phyloP scores from a whole-genome alignment of 2,113 vertebrate species.

The Elgaria multicarinata region DNA sequence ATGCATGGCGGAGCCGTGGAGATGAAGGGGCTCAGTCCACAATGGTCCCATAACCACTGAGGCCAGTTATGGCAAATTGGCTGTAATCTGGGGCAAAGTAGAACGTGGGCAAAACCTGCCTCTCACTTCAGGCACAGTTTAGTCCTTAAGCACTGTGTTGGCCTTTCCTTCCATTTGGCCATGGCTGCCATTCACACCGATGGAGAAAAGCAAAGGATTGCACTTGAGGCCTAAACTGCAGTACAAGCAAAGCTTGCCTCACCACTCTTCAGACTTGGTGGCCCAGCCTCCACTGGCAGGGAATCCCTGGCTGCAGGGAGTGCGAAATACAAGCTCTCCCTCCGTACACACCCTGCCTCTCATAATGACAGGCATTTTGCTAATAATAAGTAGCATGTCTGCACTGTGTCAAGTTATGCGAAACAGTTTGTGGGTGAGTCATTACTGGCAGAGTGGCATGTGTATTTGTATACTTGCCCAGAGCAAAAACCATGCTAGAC shows the following conservation, averaged over 20 bases:
- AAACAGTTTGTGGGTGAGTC: conserved; percentile 22
- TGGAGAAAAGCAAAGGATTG: background rate
- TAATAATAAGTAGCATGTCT: conserved; percentile 22
- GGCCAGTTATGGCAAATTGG: background rate
- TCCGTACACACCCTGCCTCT: background rate
- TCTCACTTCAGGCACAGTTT: background rate
- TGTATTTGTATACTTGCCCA: background rate
- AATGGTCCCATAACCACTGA: too few relatives aligned
- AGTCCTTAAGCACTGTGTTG: background rate
- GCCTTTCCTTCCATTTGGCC: background rate
- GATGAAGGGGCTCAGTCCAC: background rate
- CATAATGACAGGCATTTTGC: background rate
- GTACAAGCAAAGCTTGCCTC: background rate
- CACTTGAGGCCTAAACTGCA: background rate
- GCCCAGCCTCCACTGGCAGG: background rate
- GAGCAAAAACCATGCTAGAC: conserved; percentile 13
- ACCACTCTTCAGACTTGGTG: background rate
- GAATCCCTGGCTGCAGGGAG: background rate
- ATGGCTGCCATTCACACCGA: background rate
- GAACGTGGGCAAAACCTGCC: background rate
- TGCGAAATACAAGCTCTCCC: background rate
- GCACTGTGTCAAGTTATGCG: conserved; percentile 2
- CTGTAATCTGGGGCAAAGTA: background rate
- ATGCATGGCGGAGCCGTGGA: background rate
- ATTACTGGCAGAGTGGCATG: conserved; percentile 17